Base-by-base conservation (phyloP, 2,797 vertebrate genomes). In the Acanthis flammea region DNA sequence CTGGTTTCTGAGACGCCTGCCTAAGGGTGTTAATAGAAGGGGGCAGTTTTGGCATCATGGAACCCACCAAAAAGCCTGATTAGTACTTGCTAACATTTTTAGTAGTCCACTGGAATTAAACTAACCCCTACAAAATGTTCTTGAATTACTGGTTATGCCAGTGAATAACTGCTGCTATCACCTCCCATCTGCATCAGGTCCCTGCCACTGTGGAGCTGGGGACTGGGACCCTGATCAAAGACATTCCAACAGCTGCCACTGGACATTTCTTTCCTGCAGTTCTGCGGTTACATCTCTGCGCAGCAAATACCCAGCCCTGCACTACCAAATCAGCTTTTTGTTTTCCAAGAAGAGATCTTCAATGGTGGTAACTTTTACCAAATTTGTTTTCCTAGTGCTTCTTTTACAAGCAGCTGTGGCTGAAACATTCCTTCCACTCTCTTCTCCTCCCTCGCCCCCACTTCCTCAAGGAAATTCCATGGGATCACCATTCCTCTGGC, bases 401-500 rank as follows among this genome's bases (percentile, higher is more conserved):
- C 78, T 92, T 96, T 95, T 66, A 95, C 91, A 91, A 91, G 76
- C 95, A 95, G 95, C 95, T 97, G 96, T 0, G 6, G 70, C 73
- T 92, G 87, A 94, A 96, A 86, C 92, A 97, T 96, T 95, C 87
- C 85, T 96, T 96, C 96, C 93, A 94, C 76, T 83, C 68, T 89
- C 75, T 75, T 84, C 90, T 91, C 88, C 86, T 94, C 84, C 87
- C 89, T 96, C 91, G 54, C 93, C 91, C 91, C 79, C 95, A 92
- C 95, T 96, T 96, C 96, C 96, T 96, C 68, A 87, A 96, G 95
- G 94, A 96, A 97, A 97, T 97, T 95, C 95, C 95, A 97, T 80
- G 94, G 94, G 92, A 95, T 97, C 90, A 92, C 88, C 85, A 92
- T 94, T 92, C 70, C 81, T 91, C 79, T 3, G 51, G 94, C 92